Conservation (phyloP, 2,113 vertebrate species). For the Progne subis region DNA sequence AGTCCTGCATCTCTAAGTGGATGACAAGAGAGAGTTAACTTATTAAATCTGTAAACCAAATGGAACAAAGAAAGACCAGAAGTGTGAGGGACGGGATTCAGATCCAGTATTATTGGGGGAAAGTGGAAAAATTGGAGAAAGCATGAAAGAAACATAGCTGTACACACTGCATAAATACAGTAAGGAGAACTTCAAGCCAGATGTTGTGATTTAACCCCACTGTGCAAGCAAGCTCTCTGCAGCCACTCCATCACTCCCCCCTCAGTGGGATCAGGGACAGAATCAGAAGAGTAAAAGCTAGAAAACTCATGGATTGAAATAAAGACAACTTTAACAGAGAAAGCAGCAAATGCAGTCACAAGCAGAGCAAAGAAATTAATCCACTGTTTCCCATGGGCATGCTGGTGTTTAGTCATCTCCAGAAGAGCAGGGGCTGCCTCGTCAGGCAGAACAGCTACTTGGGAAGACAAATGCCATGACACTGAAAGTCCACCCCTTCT, state of each 20-base stretch:
- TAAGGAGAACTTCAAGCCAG: neutral
- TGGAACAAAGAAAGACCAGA: neutral
- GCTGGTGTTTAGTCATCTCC: neutral
- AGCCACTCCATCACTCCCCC: rapidly evolving
- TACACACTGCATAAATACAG: neutral
- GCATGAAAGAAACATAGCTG: neutral
- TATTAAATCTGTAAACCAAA: neutral
- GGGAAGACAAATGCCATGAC: neutral
- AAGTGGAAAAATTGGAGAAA: neutral
- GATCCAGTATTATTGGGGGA: neutral
- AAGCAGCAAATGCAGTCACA: neutral
- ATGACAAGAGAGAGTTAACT: neutral
- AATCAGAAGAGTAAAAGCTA: neutral
- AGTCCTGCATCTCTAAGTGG: neutral
- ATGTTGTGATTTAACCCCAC: neutral
- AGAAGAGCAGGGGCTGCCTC: neutral
- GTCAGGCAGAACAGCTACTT: neutral
- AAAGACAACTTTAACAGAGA: neutral
- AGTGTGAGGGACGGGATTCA: neutral
- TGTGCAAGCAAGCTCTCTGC: neutral
- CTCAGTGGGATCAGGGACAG: neutral
- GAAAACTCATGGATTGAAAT: neutral
- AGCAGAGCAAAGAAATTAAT: neutral
- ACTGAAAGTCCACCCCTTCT: neutral
- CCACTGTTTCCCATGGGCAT: neutral